Evolutionary conservation across 2,113 vertebrate species (phyloP).

Genomic region (Rallus limicola): DNA sequence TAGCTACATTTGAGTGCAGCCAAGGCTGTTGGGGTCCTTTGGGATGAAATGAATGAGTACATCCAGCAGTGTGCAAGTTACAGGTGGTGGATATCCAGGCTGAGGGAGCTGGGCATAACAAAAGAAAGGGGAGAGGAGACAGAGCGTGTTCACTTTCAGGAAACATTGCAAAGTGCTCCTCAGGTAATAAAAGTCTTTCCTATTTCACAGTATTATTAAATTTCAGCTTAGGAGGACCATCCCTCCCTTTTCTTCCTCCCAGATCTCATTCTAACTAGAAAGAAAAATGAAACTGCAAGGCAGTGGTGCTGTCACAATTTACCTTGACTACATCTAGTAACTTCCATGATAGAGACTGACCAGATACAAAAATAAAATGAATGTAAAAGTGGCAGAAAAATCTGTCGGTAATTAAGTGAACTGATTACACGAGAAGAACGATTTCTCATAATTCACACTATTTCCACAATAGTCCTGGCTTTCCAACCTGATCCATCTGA

Average conservation of each 20-base stretch:
- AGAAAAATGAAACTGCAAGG: not conserved
- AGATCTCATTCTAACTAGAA: not conserved
- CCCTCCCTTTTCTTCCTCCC: not conserved
- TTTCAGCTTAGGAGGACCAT: not conserved
- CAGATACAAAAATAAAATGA: not conserved
- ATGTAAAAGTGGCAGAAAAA: not conserved
- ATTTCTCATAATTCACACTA: not conserved
- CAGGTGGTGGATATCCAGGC: not conserved
- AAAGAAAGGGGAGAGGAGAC: not conserved
- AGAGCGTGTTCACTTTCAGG: not conserved
- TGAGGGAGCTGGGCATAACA: not conserved
- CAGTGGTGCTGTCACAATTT: not conserved
- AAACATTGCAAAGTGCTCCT: not conserved
- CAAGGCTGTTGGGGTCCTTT: not conserved
- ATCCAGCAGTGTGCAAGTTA: not conserved
- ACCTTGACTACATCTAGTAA: not conserved
- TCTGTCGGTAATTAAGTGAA: not conserved
- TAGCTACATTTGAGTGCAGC: not conserved
- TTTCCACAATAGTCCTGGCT: fast-evolving
- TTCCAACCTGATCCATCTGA: not conserved
- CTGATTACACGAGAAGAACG: not conserved
- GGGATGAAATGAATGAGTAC: not conserved
- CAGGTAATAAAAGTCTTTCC: not conserved
- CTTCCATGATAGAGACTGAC: not conserved
- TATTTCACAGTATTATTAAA: not conserved